phyloP scores from a whole-genome alignment of 2,113 vertebrate species.

The Prietella phreatophila region DNA sequence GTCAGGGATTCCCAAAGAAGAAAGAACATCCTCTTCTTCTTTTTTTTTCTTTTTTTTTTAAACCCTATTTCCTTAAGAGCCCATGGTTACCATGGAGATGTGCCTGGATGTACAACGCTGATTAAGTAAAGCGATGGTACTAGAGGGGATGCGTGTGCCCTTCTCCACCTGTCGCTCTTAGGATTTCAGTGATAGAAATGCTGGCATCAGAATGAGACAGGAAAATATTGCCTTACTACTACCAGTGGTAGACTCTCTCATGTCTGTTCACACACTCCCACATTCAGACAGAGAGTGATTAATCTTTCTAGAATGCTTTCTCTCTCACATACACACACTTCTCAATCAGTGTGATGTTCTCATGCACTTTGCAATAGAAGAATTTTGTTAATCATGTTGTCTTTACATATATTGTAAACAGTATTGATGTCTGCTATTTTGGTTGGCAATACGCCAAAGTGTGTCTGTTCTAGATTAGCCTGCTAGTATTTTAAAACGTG shows the following conservation, averaged over 20 bases:
- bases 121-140: conserved; percentile 53
- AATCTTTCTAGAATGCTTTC: not conserved
- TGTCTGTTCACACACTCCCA: conserved; percentile 23
- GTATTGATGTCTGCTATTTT: not conserved
- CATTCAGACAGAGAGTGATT: not conserved
- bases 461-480: not conserved
- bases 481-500: not conserved
- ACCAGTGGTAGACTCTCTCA: not conserved
- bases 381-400: not conserved
- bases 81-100: conserved; percentile 60
- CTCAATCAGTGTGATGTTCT: not conserved
- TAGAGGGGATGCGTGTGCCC: conserved; percentile 27
- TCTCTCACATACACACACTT: not conserved
- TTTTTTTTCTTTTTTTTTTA: conserved; percentile 14
- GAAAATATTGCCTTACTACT: conserved; percentile 23
- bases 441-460: not conserved
- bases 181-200: not conserved
- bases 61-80: conserved; percentile 40
- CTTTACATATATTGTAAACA: not conserved
- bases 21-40: not conserved
- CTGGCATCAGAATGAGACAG: not conserved
- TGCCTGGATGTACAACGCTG: conserved; percentile 40
- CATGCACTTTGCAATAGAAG: not conserved
- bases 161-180: not conserved
- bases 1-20: conserved; percentile 18